Evolutionary conservation across 2,113 vertebrate genomes (phyloP).

Genomic region (Jacana jacana): DNA sequence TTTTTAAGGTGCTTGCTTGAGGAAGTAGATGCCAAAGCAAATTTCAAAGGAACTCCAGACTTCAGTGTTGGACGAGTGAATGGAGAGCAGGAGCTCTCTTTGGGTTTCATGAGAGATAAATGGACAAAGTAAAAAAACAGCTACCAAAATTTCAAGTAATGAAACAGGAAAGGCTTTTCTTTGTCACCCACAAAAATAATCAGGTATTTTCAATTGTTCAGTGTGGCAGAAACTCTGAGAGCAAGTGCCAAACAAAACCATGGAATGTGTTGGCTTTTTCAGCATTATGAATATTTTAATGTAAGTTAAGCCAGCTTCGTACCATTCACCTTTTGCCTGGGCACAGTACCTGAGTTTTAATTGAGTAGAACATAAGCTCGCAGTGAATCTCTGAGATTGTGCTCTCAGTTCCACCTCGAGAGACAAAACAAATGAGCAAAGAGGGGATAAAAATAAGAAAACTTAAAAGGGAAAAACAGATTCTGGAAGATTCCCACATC

Average conservation of each 20-base stretch:
- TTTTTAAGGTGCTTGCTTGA: constrained; percentile 68
- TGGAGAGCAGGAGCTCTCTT: constrained; percentile 2
- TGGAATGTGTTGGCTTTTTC: constrained; percentile 14
- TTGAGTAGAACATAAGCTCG: not conserved
- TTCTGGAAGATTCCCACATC: not conserved
- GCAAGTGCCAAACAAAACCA: constrained; percentile 26
- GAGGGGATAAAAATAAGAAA: not conserved
- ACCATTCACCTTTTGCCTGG: constrained; percentile 13
- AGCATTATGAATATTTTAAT: not conserved
- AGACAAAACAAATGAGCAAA: constrained; percentile 2
- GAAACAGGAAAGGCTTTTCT: constrained; percentile 17
- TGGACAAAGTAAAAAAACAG: constrained; percentile 18
- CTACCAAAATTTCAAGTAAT: constrained; percentile 1
- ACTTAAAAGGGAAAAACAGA: not conserved
- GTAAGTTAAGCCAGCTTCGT: constrained; percentile 9
- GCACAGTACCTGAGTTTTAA: not conserved
- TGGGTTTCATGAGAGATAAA: constrained; percentile 61
- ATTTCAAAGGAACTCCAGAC: constrained; percentile 44
- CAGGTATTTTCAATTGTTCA: constrained; percentile 4
- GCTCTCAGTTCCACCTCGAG: not conserved
- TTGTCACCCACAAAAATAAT: not conserved
- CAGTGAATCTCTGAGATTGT: not conserved
- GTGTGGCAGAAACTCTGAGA: constrained; percentile 34
- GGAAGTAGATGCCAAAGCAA: constrained; percentile 70
- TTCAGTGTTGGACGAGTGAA: constrained; percentile 41